Percentiles rank a stretch among this genome's conserved stretches.
Evolutionary conservation across 2,888 invertebrate species (phyloP).

Genomic region (Apodemia zela): DNA sequence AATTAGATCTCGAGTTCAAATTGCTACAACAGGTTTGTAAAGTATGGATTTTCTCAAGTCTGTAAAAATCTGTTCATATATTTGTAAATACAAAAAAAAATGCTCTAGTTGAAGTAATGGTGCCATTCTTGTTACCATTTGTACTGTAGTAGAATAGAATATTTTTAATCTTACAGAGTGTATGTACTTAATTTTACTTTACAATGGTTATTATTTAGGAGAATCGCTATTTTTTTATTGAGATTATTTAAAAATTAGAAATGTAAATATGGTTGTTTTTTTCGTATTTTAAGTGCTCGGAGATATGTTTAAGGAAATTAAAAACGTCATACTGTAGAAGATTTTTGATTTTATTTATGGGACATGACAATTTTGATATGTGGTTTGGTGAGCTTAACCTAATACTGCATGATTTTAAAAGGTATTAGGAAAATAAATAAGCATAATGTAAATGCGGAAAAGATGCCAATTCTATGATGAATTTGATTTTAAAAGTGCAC

Average conservation of each 20-base stretch:
- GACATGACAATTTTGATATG: not conserved
- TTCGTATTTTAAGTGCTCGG: conserved; percentile 21
- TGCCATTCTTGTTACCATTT: conserved; percentile 75
- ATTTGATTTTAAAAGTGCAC: not conserved
- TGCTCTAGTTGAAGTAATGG: conserved; percentile 41
- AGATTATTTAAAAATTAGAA: conserved; percentile 29
- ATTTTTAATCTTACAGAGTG: conserved; percentile 32
- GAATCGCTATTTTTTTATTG: conserved; percentile 25
- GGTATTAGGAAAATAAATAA: not conserved
- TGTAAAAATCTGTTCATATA: conserved; percentile 5
- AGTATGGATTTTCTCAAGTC: not conserved
- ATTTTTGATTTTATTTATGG: conserved; percentile 33
- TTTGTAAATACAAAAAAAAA: conserved; percentile 15
- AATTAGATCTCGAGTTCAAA: no score
- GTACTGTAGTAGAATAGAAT: conserved; percentile 36
- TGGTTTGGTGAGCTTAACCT: not conserved
- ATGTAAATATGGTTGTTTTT: conserved; percentile 27
- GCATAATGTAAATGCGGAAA: not conserved
- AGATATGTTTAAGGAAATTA: conserved; percentile 25
- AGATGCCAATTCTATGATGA: not conserved
- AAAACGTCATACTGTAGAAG: conserved; percentile 34
- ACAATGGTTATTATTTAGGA: conserved; percentile 17
- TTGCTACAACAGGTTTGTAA: no score
- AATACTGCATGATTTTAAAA: not conserved
- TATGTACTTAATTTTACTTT: conserved; percentile 38